Base-by-base conservation (phyloP, 2,888 invertebrate genomes). In the Eupithecia tripunctaria region DNA sequence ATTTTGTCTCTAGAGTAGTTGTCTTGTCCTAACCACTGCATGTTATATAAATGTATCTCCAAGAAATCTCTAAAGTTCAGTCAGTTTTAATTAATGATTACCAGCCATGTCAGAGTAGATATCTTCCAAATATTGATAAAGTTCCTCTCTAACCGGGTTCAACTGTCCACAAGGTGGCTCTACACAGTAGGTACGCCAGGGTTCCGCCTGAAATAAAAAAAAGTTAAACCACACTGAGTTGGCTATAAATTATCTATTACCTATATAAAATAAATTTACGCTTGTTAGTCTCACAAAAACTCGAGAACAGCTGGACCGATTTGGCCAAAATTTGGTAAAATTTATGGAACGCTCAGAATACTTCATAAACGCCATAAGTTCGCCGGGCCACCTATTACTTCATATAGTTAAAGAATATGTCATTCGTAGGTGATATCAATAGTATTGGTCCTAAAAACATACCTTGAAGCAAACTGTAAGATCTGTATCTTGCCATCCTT, bases 81-180 rank as follows among this genome's bases (percentile, higher is more conserved):
- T 29, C 15, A 41, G 32, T 21, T 47, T 43, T 27, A 14, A 25
- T 41, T 56, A 15, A 12, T 27, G 1, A 64, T 80, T 80, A 95
- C 95, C 93, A 25, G 97, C 91, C 96, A 98, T 97, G 80, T 98
- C 98, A 0, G 90, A 89, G 87, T 97, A 98, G 71, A 98, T 96
- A 75, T 96, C 96, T 80, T 95, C 95, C 21, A 97, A 88, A 64
- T 96, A 95, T 66, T 96, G 95, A 82, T 97, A 97, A 8, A 97
- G 90, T 68, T 93, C 95, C 0, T 96, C 95, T 78, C 95, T 96
- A 0, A 96, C 96, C 0, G 97, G 97, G 91, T 98, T 97, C 10
- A 98, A 91, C 85, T 97, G 97, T 0, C 98, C 98, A 81, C 98
- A 98, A 0, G 98, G 98, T 2, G 98, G 98, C 83, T 98, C 97